Percentiles rank a stretch among this genome's conserved stretches.
Conservation (phyloP, 2,113 vertebrate genomes). For the Zosterops hypoxanthus region DNA sequence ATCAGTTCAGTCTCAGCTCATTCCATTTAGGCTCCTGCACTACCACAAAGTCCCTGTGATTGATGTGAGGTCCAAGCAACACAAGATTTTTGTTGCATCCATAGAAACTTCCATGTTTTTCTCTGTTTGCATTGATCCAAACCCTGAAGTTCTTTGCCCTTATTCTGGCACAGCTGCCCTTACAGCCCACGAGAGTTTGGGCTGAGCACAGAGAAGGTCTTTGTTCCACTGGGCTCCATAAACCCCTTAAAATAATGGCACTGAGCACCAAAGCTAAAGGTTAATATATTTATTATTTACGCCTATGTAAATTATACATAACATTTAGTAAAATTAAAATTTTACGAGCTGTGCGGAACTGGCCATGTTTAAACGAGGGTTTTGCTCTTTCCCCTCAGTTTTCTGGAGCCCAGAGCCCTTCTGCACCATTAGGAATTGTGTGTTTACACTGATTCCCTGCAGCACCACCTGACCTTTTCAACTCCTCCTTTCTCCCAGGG, state of each 20-base stretch:
- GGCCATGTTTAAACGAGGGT: background rate
- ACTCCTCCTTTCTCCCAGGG: background rate
- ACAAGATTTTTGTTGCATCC: background rate
- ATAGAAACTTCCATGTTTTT: background rate
- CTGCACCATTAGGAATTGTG: background rate
- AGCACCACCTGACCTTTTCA: background rate
- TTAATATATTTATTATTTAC: background rate
- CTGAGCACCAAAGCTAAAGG: background rate
- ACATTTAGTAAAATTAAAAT: background rate
- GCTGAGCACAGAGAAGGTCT: background rate
- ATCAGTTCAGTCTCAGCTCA: fast-evolving
- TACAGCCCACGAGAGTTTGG: background rate
- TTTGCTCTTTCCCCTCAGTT: background rate
- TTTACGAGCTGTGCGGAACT: background rate
- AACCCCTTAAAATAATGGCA: background rate
- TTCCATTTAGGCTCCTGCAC: background rate
- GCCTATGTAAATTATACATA: background rate
- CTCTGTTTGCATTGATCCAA: background rate
- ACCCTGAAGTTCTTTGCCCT: background rate
- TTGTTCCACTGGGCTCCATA: background rate
- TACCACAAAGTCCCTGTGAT: background rate
- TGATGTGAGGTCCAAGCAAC: background rate
- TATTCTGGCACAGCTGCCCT: background rate
- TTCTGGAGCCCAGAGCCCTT: background rate
- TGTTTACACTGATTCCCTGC: background rate